Percentiles rank a stretch among this genome's conserved stretches.
phyloP scores from a whole-genome alignment of 2,113 vertebrate species.

The Halcyon senegalensis region DNA sequence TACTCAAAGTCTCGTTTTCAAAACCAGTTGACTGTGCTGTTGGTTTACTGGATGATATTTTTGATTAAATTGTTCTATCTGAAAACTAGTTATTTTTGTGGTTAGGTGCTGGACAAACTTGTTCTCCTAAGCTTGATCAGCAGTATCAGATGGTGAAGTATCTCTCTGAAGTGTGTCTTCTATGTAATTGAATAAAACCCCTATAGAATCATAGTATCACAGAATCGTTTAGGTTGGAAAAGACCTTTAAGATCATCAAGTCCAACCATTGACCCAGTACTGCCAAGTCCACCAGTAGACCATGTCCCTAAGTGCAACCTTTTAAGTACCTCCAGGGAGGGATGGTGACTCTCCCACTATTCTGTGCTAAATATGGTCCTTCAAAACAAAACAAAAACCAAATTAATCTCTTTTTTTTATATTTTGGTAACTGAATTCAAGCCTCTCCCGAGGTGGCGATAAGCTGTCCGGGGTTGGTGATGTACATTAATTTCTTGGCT shows the following conservation, averaged over 20 bases:
- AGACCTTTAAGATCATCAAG: not conserved
- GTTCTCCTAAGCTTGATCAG: not conserved
- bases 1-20: not conserved
- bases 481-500: constrained; percentile 58
- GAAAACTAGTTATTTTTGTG: not conserved
- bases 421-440: not conserved
- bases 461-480: not conserved
- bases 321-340: too few relatives aligned
- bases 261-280: too few relatives aligned
- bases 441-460: not conserved
- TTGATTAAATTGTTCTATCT: not conserved
- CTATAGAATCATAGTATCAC: not conserved
- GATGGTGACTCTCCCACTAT: not conserved
- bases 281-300: too few relatives aligned
- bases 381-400: too few relatives aligned
- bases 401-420: not conserved
- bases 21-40: not conserved
- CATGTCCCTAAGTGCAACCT: too few relatives aligned
- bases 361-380: not conserved
- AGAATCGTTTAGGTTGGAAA: not conserved
- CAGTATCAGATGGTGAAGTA: not conserved
- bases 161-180: not conserved
- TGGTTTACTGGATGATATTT: not conserved
- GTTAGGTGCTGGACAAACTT: not conserved
- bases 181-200: not conserved